Evolutionary conservation across 2,113 vertebrate species (phyloP), one percentile per base, ranked within the genome.

Genomic region (Sarotherodon lohbergeri): DNA sequence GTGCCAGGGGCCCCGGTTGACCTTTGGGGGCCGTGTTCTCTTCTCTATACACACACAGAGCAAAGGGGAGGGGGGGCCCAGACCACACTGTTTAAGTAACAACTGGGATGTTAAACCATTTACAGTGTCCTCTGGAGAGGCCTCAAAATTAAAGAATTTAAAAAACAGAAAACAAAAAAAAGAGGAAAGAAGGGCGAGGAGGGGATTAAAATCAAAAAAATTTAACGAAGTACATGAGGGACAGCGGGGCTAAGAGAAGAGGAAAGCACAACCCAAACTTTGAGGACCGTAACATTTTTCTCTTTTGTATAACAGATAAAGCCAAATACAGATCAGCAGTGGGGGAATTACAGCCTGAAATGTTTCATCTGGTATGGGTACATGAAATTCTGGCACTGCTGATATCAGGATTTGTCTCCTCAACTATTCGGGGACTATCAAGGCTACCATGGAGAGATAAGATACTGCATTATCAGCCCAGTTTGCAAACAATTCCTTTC

Each of bases 231-330:
- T 91, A 94, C 85, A 95, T 41, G 36, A 61, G 81, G 87, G 84
- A 86, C 16, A 92, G 89, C 14, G 80, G 79, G 88, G 54, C 57
- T 46, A 27, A 36, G 68, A 84, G 90, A 92, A 81, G 83, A 94
- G 90, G 95, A 97, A 96, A 96, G 96, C 96, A 97, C 96, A 96
- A 96, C 94, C 95, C 90, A 95, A 95, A 96, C 96, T 96, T 95
- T 94, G 76, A 96, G 96, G 94, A 96, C 93, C 92, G 85, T 27
- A 27, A 85, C 32, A n/a, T 84, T 82, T 80, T 79, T 16, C 48
- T 52, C 13, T 55, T 12, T 76, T 88, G 5, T 63, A 12, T 78
- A 88, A 59, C 39, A 46, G 8, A 6, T 86, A 43, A 79, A 43
- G 80, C 80, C 22, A 82, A 22, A 81, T 19, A 29, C 19, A 82